Evolutionary conservation across 37 sponge, comb jelly and placozoan species (phyloP).

Genomic region (Bolinopsis microptera): DNA sequence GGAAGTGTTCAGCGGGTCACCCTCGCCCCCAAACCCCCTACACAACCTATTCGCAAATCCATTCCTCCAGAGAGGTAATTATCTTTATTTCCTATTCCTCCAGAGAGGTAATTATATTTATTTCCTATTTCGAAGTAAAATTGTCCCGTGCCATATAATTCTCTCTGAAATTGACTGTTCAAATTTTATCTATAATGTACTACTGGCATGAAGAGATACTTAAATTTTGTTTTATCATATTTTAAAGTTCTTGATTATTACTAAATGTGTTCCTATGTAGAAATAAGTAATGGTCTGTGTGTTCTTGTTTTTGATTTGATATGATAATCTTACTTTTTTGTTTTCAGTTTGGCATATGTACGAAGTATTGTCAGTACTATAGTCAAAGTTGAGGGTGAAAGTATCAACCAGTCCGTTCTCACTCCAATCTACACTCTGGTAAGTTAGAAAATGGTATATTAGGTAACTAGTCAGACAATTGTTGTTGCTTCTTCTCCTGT

Average conservation of each 20-base stretch:
- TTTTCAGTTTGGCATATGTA: conserved; percentile 14
- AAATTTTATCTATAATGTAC: no score
- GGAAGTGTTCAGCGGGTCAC: not conserved
- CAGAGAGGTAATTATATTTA: not conserved
- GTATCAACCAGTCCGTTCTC: not conserved
- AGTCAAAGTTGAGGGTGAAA: conserved; percentile 27
- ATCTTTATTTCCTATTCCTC: not conserved
- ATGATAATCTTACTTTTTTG: no score
- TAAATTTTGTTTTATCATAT: no score
- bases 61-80: conserved; percentile 19
- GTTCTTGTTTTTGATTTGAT: not conserved
- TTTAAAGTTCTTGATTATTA: no score
- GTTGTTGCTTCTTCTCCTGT: no score
- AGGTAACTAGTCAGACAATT: no score
- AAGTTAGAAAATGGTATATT: not conserved
- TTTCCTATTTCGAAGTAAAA: no score
- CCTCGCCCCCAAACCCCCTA: conserved; percentile 5
- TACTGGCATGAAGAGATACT: no score
- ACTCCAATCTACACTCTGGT: conserved; percentile 44
- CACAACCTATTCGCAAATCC: not conserved
- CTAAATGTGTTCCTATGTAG: not conserved
- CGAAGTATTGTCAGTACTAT: conserved; percentile 43
- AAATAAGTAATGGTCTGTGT: not conserved
- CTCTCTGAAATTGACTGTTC: no score
- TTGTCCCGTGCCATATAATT: no score